Evolutionary conservation across 2,888 invertebrate species (phyloP).

Genomic region (Mystacides longicornis): DNA sequence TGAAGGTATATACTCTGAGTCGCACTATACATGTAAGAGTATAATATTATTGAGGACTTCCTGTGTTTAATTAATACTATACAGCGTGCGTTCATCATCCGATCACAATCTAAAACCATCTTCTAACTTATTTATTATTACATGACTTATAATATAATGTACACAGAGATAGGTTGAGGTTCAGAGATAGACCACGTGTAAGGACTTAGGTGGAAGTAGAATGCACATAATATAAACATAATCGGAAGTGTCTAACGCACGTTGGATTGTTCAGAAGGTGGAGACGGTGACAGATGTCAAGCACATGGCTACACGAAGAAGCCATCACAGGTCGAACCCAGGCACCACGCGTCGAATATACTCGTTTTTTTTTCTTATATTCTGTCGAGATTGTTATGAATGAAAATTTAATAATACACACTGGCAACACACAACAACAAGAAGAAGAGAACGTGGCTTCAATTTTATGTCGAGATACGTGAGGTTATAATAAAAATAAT

Average conservation of each 20-base stretch:
- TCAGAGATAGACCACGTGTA: slow-evolving; percentile 15
- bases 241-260: not conserved
- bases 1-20: no score
- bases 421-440: no score
- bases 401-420: not conserved
- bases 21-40: no score
- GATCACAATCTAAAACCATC: no score
- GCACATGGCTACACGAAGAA: slow-evolving; percentile 35
- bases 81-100: slow-evolving; percentile 5
- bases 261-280: slow-evolving; percentile 20
- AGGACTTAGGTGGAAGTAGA: slow-evolving; percentile 9
- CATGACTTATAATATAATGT: no score
- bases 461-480: no score
- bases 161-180: no score
- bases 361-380: no score
- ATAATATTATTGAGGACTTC: no score
- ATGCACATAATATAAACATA: not conserved
- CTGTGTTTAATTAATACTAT: slow-evolving; percentile 21
- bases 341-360: not conserved
- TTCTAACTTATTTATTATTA: no score
- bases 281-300: slow-evolving; percentile 44
- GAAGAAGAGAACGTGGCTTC: no score
- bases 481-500: no score
- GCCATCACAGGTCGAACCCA: slow-evolving; percentile 8
- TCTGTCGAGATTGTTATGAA: not conserved